Percentiles rank a stretch among this genome's conserved stretches.
Conservation (phyloP, 1,140 invertebrate species). For the Charaxes varanes region DNA sequence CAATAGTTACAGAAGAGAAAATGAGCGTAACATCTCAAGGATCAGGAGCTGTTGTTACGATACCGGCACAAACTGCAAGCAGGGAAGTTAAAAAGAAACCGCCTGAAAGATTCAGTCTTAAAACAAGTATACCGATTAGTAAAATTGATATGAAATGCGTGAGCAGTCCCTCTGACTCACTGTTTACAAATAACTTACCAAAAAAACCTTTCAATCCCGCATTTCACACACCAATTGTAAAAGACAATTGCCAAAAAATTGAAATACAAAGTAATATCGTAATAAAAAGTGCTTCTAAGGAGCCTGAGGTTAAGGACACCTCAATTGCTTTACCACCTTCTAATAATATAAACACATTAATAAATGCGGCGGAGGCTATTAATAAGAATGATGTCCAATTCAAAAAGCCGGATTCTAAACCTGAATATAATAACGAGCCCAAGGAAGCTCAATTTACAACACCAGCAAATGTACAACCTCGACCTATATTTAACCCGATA, state of each 20-base stretch:
- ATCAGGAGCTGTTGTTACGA: conserved; percentile 35
- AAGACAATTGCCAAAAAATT: conserved; percentile 37
- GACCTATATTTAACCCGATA: conserved; percentile 37
- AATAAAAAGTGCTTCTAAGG: conserved; percentile 43
- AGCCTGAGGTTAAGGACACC: conserved; percentile 23
- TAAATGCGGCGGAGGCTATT: conserved; percentile 52
- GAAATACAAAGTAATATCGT: conserved; percentile 63
- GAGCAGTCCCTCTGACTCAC: conserved; percentile 37
- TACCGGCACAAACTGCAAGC: conserved; percentile 27
- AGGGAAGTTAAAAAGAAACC: conserved; percentile 46
- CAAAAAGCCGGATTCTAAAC: conserved; percentile 33
- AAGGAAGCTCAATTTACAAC: conserved; percentile 25
- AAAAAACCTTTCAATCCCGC: conserved; percentile 41
- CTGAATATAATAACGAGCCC: conserved; percentile 24
- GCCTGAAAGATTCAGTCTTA: conserved; percentile 58
- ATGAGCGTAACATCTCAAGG: conserved; percentile 41
- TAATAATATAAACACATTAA: conserved; percentile 49
- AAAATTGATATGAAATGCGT: conserved; percentile 68
- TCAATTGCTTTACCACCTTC: conserved; percentile 14
- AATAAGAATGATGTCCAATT: conserved; percentile 48
- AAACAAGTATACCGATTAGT: conserved; percentile 68
- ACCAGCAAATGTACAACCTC: conserved; percentile 15
- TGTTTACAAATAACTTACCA: conserved; percentile 27
- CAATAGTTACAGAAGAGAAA: conserved; percentile 30
- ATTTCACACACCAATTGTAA: conserved; percentile 25